Base-by-base conservation (phyloP, 2,797 vertebrate genomes). In the Psittacula derbiana region DNA sequence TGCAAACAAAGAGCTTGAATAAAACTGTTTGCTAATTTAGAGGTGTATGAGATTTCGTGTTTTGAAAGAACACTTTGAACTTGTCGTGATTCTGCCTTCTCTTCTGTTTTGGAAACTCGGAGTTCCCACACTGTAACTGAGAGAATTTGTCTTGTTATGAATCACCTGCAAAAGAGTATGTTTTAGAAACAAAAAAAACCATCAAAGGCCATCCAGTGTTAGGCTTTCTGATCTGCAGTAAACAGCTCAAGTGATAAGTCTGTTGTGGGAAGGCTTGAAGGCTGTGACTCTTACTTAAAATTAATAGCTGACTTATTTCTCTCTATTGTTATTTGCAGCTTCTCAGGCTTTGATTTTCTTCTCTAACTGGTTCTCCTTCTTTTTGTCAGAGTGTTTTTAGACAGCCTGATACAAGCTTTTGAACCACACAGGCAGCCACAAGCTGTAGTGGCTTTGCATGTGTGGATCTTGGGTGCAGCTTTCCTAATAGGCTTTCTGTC, bases 291-390 rank as follows among this genome's bases (percentile, higher is more conserved):
- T 96, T 93, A 47, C 84, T 80, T 94, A 79, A 40, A 95, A 95
- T 91, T 92, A 95, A 95, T 96, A 95, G 71, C 91, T 95, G 86
- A 69, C 88, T 96, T 88, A 90, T 65, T 96, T 90, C 86, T 88
- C 73, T 94, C 50, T 92, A 90, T 87, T 95, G 92, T 94, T 95
- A 92, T 49, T 94, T 95, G 80, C 86, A 95, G 78, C 92, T 94
- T 97, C 96, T 95, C 80, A 94, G 74, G 86, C 94, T 96, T 96
- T 97, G 90, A 93, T 95, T 95, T 97, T 94, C 95, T 92, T 85
- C 95, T 94, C 93, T 80, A 30, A 95, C 95, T 90, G 88, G 95
- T 96, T 96, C 93, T 95, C 47, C 94, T 72, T 43, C 96, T 93
- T 88, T 93, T 85, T 82, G 78, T 66, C 71, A 67, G 62, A 13